These are phyloP conservation scores for Propithecus deckenii DNA, from an alignment of 2,797 vertebrate genomes.

Conservation along the genomic window DNA sequence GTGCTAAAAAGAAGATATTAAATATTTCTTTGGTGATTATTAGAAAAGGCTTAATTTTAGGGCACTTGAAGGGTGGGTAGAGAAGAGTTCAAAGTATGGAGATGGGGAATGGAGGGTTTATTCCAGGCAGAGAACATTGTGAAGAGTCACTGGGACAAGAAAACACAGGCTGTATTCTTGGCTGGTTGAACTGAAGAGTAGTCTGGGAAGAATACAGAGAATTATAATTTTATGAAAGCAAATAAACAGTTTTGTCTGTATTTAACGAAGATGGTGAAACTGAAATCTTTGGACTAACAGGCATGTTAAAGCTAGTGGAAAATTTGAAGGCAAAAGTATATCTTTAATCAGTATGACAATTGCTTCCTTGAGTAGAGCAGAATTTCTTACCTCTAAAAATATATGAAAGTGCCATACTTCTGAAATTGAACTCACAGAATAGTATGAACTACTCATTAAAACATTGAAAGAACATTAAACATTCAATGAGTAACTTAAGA, in stretches of 20 bases:
- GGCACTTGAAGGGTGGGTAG: neutral
- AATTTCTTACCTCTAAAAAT: conserved; percentile 10
- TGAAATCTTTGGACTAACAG: neutral
- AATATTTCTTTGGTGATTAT: neutral
- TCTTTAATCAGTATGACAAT: neutral
- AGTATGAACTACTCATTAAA: neutral
- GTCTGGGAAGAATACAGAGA: neutral
- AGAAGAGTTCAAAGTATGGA: neutral
- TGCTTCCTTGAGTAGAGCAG: neutral
- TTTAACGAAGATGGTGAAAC: neutral
- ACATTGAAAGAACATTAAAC: neutral
- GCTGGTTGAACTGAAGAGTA: neutral
- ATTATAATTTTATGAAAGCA: neutral
- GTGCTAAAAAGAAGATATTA: neutral
- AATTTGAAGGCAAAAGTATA: neutral
- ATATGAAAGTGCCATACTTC: neutral
- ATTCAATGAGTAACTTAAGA: neutral
- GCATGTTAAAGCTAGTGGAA: neutral
- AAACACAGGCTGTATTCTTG: neutral
- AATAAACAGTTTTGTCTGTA: neutral
- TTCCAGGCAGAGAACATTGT: neutral
- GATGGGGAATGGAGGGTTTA: neutral
- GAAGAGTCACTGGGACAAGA: neutral
- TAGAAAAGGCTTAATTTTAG: neutral
- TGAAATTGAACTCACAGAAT: neutral